Conservation (phyloP, 2,797 vertebrate species). For the Gallinago solitaria region DNA sequence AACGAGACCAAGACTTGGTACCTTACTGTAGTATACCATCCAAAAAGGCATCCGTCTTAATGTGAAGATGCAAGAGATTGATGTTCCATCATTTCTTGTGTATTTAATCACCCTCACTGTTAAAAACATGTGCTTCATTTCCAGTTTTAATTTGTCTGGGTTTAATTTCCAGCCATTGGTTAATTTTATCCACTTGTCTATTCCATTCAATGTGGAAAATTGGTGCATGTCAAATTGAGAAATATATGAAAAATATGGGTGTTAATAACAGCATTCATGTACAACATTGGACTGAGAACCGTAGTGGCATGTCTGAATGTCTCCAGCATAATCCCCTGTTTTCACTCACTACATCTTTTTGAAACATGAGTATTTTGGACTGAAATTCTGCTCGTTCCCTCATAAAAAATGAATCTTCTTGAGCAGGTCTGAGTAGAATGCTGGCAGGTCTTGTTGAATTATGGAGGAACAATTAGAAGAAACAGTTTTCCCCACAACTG, state of each 20-base stretch:
- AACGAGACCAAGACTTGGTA: neutral
- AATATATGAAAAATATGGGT: slow-evolving; percentile 13
- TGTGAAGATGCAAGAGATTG: neutral
- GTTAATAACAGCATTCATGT: neutral
- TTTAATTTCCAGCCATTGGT: neutral
- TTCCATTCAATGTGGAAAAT: neutral
- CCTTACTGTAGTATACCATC: neutral
- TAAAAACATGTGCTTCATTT: slow-evolving; percentile 13
- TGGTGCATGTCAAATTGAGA: neutral
- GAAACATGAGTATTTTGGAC: slow-evolving; percentile 15
- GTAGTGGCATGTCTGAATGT: slow-evolving; percentile 6
- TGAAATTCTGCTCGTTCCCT: neutral
- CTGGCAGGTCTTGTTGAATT: neutral
- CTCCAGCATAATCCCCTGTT: slow-evolving; percentile 2
- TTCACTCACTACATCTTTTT: slow-evolving; percentile 13
- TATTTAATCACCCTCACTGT: neutral
- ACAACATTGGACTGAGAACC: neutral
- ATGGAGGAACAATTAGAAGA: neutral
- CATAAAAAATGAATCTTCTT: neutral
- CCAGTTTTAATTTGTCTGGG: slow-evolving; percentile 30
- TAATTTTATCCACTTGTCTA: slow-evolving; percentile 25
- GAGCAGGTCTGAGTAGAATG: slow-evolving; percentile 1
- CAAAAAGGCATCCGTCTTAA: neutral
- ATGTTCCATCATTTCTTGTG: neutral
- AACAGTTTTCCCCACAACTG: neutral